A percentile compares a stretch with the other conserved stretches of the same genome.
Evolutionary conservation across 2,797 vertebrate genomes (phyloP).

Genomic region (Cuniculus paca): DNA sequence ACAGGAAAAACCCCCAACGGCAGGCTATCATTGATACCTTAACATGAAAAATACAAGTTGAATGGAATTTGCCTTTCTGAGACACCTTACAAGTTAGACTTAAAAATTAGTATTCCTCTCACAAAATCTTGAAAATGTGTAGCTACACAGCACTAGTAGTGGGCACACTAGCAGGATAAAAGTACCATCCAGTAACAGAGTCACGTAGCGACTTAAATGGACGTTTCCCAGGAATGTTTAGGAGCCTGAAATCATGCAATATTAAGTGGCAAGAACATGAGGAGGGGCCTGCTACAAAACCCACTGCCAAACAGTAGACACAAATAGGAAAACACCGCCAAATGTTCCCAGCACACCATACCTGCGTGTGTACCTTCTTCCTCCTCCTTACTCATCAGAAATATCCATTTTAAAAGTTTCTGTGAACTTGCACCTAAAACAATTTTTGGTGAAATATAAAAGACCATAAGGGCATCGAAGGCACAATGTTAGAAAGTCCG

Average conservation of each 20-base stretch:
- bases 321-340: not conserved
- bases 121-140: constrained; percentile 27
- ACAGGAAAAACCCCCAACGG: not conserved
- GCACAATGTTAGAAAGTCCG: not conserved
- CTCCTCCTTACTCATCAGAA: not conserved
- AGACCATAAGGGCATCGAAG: not conserved
- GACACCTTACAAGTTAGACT: not conserved
- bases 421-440: not conserved
- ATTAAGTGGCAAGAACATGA: not conserved
- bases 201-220: not conserved
- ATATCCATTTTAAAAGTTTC: not conserved
- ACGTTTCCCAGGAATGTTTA: not conserved
- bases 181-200: not conserved
- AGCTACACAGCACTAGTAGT: not conserved
- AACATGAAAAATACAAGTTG: constrained; percentile 32
- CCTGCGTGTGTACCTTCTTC: not conserved
- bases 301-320: not conserved
- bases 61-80: not conserved
- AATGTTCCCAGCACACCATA: not conserved
- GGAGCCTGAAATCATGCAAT: constrained; percentile 10
- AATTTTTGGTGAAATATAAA: not conserved
- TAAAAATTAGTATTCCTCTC: not conserved
- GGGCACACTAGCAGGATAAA: not conserved
- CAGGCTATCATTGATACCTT: not conserved
- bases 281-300: not conserved